These are phyloP conservation scores for Acanthosepion esculentum DNA, from an alignment of 2,888 invertebrate genomes.

Conservation along the genomic window DNA sequence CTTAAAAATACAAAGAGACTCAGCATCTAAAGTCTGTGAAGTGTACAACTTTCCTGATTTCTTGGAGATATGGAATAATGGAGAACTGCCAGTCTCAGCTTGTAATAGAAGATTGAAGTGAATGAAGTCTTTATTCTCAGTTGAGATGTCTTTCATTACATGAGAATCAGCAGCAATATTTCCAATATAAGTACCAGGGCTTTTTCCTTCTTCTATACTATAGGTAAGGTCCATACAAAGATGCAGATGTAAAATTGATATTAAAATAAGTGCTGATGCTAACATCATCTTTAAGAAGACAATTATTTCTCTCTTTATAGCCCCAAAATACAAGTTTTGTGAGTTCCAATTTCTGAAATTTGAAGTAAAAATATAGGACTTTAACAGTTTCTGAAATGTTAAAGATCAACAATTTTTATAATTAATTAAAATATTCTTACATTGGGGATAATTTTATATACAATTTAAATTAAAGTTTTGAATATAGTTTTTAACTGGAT, in stretches of 20 bases:
- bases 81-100: neutral
- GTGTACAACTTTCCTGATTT: neutral
- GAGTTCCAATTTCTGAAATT: neutral
- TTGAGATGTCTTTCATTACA: neutral
- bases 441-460: neutral
- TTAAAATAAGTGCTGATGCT: conserved; percentile 33
- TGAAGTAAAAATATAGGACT: neutral
- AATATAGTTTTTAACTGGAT: neutral
- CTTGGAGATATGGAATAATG: neutral
- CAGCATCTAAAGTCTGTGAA: neutral
- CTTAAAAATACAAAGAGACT: neutral
- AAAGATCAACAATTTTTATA: neutral
- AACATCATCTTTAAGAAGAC: neutral
- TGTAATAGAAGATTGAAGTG: neutral
- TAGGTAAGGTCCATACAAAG: neutral
- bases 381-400: neutral
- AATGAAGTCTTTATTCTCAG: neutral
- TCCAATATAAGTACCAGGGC: neutral
- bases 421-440: neutral
- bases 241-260: neutral
- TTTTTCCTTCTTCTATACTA: neutral
- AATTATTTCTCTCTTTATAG: neutral
- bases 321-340: neutral
- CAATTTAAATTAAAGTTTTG: neutral
- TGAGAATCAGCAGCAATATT: neutral